A percentile compares a stretch with the other conserved stretches of the same genome.
Evolutionary conservation across 2,113 vertebrate species (phyloP).

Genomic region (Helogale parvula): DNA sequence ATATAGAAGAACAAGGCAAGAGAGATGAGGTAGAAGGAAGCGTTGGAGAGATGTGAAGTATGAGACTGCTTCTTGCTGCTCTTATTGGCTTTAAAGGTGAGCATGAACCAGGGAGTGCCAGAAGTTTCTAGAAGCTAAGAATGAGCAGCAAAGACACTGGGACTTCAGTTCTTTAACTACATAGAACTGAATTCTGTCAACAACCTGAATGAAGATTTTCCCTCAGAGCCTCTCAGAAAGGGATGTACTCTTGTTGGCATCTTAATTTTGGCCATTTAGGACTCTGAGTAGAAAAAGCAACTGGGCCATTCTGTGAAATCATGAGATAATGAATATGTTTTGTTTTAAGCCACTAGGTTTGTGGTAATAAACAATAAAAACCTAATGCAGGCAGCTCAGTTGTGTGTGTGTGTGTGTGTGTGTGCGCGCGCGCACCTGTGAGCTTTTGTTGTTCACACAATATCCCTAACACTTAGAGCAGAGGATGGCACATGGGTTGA

Average conservation of each 20-base stretch:
- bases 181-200: neutral
- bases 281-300: neutral
- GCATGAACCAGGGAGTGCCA: neutral
- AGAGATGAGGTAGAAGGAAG: neutral
- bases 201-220: neutral
- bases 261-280: neutral
- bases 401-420: neutral
- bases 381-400: neutral
- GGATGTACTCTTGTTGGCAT: neutral
- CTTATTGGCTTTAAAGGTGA: neutral
- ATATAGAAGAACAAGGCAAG: neutral
- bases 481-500: neutral
- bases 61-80: neutral
- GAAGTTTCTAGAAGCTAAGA: neutral
- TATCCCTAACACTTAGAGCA: neutral
- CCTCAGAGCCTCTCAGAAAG: neutral
- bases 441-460: neutral
- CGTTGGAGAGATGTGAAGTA: neutral
- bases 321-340: neutral
- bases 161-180: neutral
- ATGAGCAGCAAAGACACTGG: neutral
- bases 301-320: neutral
- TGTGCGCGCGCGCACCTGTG: neutral
- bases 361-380: neutral
- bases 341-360: neutral